Base-by-base conservation (phyloP, 1,140 invertebrate species). In the Metopolophium dirhodum region DNA sequence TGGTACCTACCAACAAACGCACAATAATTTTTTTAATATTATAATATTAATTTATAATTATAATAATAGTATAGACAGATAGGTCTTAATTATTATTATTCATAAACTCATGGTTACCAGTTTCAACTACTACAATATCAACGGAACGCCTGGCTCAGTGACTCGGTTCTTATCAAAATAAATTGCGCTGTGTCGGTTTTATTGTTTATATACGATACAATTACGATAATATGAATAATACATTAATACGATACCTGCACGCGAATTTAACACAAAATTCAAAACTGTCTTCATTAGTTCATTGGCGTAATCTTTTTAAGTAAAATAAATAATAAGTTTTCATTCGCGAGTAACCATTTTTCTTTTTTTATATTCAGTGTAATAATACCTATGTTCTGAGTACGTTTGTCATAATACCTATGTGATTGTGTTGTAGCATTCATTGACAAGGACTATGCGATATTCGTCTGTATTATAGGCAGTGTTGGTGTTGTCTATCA, bases 171-270 rank as follows among this genome's bases (percentile, higher is more conserved):
- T 88, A 88, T 88, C 87, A 88, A n/a, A 37, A 54, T 35, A n/a
- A 37, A 37, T 35, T 51, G n/a, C 85, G 30, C 45, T 7, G 85
- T 35, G 87, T 88, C 47, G 87, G 87, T 88, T 54, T 88, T 88
- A 86, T 88, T 88, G 45, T 88, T 88, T 88, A 88, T 88, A 88
- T n/a, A 88, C 30, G 9, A 85, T 41, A 85, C 41, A 11, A 77
- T 77, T 77, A 35, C 14, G 61, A 68, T n/a, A 68, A 20, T 7
- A 51, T 9, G 49, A 51, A 51, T 51, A 51, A 51, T 22, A 54
- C 7, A 51, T 18, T 51, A 51, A 51, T 22, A 22, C 7, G 57
- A 68, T n/a, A 77, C 30, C 9, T 82, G 7, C 23, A 86, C 30
- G 41, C 83, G 45, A 18, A 86, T n/a, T 47, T n/a, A 18, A 20